These are phyloP conservation scores for Keiferia lycopersicella DNA, from an alignment of 2,888 invertebrate genomes.

Conservation along the genomic window DNA sequence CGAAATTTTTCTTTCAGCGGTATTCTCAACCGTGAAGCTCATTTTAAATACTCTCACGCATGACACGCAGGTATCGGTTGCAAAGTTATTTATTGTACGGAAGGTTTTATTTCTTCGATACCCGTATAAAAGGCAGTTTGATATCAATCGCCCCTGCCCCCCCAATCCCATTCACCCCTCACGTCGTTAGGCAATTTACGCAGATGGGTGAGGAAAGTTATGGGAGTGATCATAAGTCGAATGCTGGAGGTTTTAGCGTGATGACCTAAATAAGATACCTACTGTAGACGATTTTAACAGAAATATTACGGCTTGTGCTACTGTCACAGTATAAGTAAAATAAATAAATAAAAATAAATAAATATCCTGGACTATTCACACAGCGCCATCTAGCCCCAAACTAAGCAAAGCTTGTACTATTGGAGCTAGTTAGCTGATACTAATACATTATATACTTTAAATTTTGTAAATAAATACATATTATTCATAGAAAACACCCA, in stretches of 20 bases:
- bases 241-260: too few species aligned
- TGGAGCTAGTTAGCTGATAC: too few species aligned
- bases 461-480: too few species aligned
- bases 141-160: slow-evolving; percentile 46
- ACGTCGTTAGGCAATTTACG: slow-evolving; percentile 45
- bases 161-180: not conserved
- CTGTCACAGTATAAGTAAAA: too few species aligned
- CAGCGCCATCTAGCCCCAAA: too few species aligned
- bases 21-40: slow-evolving; percentile 2
- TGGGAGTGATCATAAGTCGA: not conserved
- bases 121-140: slow-evolving; percentile 46
- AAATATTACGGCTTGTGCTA: too few species aligned
- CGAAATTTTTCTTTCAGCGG: slow-evolving; percentile 1
- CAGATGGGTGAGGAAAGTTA: not conserved
- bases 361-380: too few species aligned
- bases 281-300: too few species aligned
- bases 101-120: slow-evolving; percentile 29
- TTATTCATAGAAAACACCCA: too few species aligned
- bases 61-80: slow-evolving; percentile 9
- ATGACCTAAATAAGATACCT: not conserved
- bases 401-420: too few species aligned
- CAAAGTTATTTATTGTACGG: slow-evolving; percentile 16
- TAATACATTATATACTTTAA: too few species aligned
- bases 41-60: not conserved
- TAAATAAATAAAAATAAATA: too few species aligned